phyloP scores from a whole-genome alignment of 1,140 invertebrate species.

The Bombus consobrinus region DNA sequence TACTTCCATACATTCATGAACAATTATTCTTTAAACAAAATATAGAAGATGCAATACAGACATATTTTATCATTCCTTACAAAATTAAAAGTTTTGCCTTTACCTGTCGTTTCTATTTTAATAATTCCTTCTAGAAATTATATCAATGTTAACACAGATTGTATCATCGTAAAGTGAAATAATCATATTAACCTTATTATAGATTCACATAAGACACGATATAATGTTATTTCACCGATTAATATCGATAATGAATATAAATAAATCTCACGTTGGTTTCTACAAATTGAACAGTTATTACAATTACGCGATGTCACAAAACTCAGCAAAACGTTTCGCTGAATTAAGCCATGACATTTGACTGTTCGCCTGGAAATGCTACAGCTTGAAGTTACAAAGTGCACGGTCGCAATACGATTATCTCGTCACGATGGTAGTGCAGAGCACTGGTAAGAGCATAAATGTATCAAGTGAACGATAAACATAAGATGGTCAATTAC shows the following conservation, averaged over 20 bases:
- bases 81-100: background rate
- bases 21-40: background rate
- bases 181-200: background rate
- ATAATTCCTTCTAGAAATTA: background rate
- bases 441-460: background rate
- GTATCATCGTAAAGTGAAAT: background rate
- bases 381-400: background rate
- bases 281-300: background rate
- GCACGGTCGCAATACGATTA: background rate
- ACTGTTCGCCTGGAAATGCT: no score
- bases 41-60: background rate
- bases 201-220: no score
- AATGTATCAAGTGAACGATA: conserved; percentile 36
- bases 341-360: background rate
- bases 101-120: background rate
- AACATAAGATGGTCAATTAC: conserved; percentile 60
- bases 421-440: background rate
- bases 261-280: background rate
- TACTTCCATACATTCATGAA: background rate
- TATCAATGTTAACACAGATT: background rate
- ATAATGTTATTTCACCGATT: no score
- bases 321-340: background rate
- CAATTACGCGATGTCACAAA: background rate
- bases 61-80: background rate
- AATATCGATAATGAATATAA: no score